These are phyloP conservation scores for Pogonus chalceus DNA, from an alignment of 1,140 invertebrate species.

Conservation along the genomic window DNA sequence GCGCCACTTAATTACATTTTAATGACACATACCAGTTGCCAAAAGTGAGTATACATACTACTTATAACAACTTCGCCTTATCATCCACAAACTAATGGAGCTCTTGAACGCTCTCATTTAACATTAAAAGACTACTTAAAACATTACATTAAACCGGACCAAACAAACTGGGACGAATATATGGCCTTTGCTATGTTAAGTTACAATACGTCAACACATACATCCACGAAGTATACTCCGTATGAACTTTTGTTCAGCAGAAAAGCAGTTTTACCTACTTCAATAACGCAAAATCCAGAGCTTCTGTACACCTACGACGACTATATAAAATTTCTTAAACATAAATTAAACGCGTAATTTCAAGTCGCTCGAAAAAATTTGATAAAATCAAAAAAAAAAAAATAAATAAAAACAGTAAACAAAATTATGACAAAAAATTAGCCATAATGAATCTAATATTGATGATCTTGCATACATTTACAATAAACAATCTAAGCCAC, in stretches of 20 bases:
- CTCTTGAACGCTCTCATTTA: slow-evolving; percentile 28
- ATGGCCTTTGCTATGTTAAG: slow-evolving; percentile 30
- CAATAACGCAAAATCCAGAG: slow-evolving; percentile 16
- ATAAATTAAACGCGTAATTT: slow-evolving; percentile 24
- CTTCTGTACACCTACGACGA: slow-evolving; percentile 27
- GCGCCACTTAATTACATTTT: slow-evolving; percentile 12
- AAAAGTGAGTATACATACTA: no score
- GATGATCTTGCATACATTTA: slow-evolving; percentile 17
- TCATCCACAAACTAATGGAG: slow-evolving; percentile 30
- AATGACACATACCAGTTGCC: slow-evolving; percentile 25
- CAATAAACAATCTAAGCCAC: slow-evolving; percentile 10
- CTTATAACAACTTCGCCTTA: slow-evolving; percentile 18
- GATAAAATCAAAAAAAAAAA: slow-evolving; percentile 22
- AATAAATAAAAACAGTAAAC: slow-evolving; percentile 27
- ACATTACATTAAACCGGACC: slow-evolving; percentile 22
- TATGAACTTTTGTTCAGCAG: slow-evolving; percentile 34
- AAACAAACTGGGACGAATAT: slow-evolving; percentile 27
- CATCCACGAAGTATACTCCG: slow-evolving; percentile 31
- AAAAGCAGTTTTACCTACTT: slow-evolving; percentile 23
- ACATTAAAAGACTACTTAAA: slow-evolving; percentile 28
- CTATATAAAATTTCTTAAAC: slow-evolving; percentile 24
- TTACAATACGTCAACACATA: slow-evolving; percentile 32
- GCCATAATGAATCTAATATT: no score
- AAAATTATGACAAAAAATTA: slow-evolving; percentile 16
- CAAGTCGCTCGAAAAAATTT: slow-evolving; percentile 26